Evolutionary conservation across 2,888 invertebrate genomes (phyloP).

Genomic region (Caenorhabditis sp.): DNA sequence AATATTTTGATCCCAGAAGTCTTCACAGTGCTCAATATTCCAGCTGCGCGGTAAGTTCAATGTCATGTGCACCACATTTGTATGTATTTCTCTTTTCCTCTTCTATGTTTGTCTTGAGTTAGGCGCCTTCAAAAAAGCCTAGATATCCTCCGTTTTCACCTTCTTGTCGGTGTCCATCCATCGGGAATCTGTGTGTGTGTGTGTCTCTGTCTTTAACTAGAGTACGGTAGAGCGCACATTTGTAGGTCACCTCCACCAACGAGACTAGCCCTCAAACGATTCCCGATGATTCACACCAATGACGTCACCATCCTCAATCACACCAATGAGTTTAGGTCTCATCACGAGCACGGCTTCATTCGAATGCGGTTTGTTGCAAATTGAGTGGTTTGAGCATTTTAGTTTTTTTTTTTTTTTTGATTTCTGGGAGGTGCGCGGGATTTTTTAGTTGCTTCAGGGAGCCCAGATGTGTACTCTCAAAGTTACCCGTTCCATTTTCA

Average conservation of each 20-base stretch:
- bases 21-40: conserved; percentile 47
- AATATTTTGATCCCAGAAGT: conserved; percentile 42
- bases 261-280: conserved; percentile 21
- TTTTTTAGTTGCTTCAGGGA: neutral
- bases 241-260: no score
- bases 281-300: conserved; percentile 21
- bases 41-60: conserved; percentile 44
- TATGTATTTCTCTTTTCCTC: neutral
- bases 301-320: conserved; percentile 5
- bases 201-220: no score
- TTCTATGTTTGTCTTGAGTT: neutral
- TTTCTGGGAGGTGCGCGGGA: neutral
- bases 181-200: no score
- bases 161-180: no score
- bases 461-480: neutral
- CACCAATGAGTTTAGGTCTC: conserved; percentile 24
- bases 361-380: conserved; percentile 54
- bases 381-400: conserved; percentile 22
- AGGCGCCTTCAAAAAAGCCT: no score
- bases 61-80: neutral
- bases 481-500: conserved; percentile 20
- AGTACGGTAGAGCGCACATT: no score
- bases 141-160: no score
- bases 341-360: conserved; percentile 45
- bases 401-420: conserved; percentile 3